Conservation (phyloP, 2,797 vertebrate genomes). For the Paedocypris micromegethes region DNA sequence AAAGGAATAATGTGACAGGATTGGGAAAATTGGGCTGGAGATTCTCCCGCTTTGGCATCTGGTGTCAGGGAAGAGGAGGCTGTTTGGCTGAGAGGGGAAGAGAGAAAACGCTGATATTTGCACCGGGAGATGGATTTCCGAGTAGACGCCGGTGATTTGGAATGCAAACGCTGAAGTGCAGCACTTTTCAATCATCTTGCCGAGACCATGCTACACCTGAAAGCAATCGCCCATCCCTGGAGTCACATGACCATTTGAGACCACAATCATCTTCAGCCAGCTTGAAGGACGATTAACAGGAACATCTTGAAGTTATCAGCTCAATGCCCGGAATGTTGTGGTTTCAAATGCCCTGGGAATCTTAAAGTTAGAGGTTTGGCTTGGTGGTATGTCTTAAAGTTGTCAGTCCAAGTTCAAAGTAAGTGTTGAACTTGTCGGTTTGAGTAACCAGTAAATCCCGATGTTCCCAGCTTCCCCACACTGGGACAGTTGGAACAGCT, state of each 20-base stretch:
- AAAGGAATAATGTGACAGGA: constrained; percentile 24
- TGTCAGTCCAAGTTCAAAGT: too few relatives aligned
- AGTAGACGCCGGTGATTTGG: constrained; percentile 22
- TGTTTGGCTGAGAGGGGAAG: constrained; percentile 52
- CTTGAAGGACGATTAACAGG: not conserved
- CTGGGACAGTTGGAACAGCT: too few relatives aligned
- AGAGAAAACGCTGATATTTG: constrained; percentile 48
- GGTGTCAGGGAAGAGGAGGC: constrained; percentile 33
- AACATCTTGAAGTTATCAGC: too few relatives aligned
- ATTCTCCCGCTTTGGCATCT: constrained; percentile 30
- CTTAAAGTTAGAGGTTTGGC: too few relatives aligned
- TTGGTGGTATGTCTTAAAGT: too few relatives aligned
- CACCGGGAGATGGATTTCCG: constrained; percentile 50
- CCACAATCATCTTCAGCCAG: constrained; percentile 24
- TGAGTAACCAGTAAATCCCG: too few relatives aligned
- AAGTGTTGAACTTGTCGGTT: too few relatives aligned
- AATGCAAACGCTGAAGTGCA: constrained; percentile 36
- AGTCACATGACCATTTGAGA: constrained; percentile 48
- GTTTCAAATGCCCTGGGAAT: too few relatives aligned
- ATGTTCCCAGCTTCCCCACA: too few relatives aligned
- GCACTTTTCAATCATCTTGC: constrained; percentile 45
- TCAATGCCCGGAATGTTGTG: too few relatives aligned
- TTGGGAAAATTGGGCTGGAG: constrained; percentile 13
- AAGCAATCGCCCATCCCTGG: constrained; percentile 43
- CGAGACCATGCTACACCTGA: constrained; percentile 39